Evolutionary conservation across 2,888 invertebrate genomes (phyloP), one percentile per base, ranked within the genome.

Genomic region (Timandra comae): DNA sequence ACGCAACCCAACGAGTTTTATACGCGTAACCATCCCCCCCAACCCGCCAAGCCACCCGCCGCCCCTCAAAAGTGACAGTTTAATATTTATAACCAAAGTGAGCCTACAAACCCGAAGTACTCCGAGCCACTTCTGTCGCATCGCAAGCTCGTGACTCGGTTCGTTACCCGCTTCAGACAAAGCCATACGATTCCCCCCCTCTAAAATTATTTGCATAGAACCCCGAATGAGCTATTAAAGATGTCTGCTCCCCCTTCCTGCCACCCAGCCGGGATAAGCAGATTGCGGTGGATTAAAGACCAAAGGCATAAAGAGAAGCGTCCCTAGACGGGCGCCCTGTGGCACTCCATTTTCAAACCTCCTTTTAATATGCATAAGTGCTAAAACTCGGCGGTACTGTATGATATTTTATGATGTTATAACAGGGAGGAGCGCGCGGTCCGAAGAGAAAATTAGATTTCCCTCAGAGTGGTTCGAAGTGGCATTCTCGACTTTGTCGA

Each of bases 181-280:
- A 84, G 82, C 78, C 80, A 74, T 81, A 81, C 81, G 81, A 78
- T 74, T 65, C 68, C 69, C 69, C 68, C 69, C 66, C 70, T 66
- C 68, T 66, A 73, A 81, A 82, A 82, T 81, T 82, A 84, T 84
- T 82, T 84, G 84, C 84, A 84, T 84, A 81, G 72, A 75, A 65
- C 79, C 77, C 77, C 84, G 82, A 84, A 85, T 82, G 82, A 84
- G 82, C 84, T 82, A 85, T 85, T 85, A 85, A 81, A 81, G 80
- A 82, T 78, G 80, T 78, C 77, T 77, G 67, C 72, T 66, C 68
- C 61, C 59, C 70, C 68, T 61, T 40, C 43, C 62, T 60, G 74
- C 77, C 69, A 31, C 70, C n/a, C n/a, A n/a, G 8, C 68, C 71
- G 63, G 71, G 69, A 71, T 80, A 82, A 84, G 81, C 84, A 84